A percentile compares a stretch with the other conserved stretches of the same genome.
Evolutionary conservation across 2,113 vertebrate genomes (phyloP).

Genomic region (Arothron firmamentum): DNA sequence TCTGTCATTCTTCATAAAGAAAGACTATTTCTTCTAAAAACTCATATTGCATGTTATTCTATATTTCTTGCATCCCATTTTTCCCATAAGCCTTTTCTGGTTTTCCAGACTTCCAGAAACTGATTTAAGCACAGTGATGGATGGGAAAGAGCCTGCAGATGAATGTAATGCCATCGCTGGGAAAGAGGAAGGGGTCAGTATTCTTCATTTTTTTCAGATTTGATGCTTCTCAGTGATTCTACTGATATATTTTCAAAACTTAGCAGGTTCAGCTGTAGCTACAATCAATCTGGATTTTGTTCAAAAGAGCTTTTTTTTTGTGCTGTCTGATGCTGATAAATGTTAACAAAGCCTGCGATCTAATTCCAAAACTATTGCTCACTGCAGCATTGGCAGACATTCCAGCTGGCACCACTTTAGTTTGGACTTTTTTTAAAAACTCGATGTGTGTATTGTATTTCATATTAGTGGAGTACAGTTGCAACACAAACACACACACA

Average conservation of each 20-base stretch:
- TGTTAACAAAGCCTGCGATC: constrained; percentile 2
- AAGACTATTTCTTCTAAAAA: no score
- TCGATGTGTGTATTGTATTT: constrained; percentile 17
- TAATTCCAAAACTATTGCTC: constrained; percentile 33
- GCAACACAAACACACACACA: neutral
- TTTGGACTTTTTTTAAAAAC: neutral
- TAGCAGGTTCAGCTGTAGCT: constrained; percentile 2
- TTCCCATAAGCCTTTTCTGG: neutral
- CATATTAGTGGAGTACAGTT: constrained; percentile 14
- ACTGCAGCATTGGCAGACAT: constrained; percentile 19
- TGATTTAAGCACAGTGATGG: constrained; percentile 13
- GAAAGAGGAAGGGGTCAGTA: constrained; percentile 39
- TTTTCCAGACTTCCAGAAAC: constrained; percentile 31
- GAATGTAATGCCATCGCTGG: constrained; percentile 9
- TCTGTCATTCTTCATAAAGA: no score
- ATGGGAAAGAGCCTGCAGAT: constrained; percentile 29
- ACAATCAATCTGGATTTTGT: constrained; percentile 8
- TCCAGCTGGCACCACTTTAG: constrained; percentile 5
- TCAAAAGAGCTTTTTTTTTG: constrained; percentile 26
- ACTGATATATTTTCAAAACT: constrained; percentile 14
- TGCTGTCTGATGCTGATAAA: neutral
- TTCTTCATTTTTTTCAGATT: neutral
- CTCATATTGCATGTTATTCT: no score
- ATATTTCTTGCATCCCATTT: neutral
- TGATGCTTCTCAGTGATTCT: neutral